Evolutionary conservation across 2,113 vertebrate species (phyloP), one percentile per base, ranked within the genome.

Genomic region (Pagrus major): DNA sequence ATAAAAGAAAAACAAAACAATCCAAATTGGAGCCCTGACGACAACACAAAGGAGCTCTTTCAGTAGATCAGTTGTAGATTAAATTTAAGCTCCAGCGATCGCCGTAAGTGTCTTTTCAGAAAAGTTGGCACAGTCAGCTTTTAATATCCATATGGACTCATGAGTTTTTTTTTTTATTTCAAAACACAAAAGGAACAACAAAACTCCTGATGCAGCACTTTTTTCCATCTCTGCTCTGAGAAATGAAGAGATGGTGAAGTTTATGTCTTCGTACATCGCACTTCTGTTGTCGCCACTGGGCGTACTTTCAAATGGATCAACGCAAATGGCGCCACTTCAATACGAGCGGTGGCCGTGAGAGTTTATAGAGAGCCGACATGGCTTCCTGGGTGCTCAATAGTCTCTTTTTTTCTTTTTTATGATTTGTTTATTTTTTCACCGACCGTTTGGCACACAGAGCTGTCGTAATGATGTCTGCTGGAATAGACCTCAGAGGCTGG

Each of bases 341-440:
- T 27, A 21, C 18, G 61, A 81, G 71, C 47, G 10, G 7, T 16
- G 64, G 77, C 60, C 42, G n/a, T 4, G 18, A 47, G 69, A 68
- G 68, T 74, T 71, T 51, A 55, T 49, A 60, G 76, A 52, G 71
- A 71, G 64, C 44, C 68, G 73, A 39, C 68, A 49, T 5, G 55
- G 46, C 72, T 76, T 65, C 51, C 78, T 47, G 72, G 71, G 37
- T 71, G 68, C 39, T 85, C 83, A 71, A 63, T 80, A 54, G 47
- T 54, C 41, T 69, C 55, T 67, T 63, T 67, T 37, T 20, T 7
- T 15, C 2, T 73, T 63, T 71, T 87, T 83, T 64, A 86, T 79
- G 60, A 89, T 76, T 84, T 85, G 71, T 88, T 88, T 83, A 83
- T 69, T 89, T 69, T 89, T 64, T 58, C 68, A 31, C 65, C 52